Evolutionary conservation across 2,797 vertebrate species (phyloP).

Genomic region (Miichthys miiuy): DNA sequence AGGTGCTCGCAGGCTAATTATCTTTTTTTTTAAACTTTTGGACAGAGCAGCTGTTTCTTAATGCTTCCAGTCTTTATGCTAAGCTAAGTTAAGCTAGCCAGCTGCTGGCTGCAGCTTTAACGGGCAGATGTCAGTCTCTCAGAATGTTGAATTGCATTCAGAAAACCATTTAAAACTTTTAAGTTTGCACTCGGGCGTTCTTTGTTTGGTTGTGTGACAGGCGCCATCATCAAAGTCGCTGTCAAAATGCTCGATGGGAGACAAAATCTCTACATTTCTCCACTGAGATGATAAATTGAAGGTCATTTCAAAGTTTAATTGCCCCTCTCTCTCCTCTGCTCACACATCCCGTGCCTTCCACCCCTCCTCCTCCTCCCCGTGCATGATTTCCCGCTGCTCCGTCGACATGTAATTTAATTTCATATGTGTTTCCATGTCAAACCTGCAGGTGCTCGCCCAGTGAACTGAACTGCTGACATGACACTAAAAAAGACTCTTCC

Average conservation of each 20-base stretch:
- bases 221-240: constrained; percentile 32
- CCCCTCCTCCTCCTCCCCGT: too few relatives aligned
- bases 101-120: neutral
- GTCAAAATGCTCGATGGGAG: constrained; percentile 28
- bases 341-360: constrained; percentile 17
- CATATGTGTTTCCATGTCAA: constrained; percentile 31
- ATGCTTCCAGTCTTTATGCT: neutral
- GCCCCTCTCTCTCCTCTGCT: constrained; percentile 15
- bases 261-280: constrained; percentile 15
- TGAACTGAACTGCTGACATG: constrained; percentile 60
- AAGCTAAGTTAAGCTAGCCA: neutral
- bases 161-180: too few relatives aligned
- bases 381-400: neutral
- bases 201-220: constrained; percentile 19
- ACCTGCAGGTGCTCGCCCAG: constrained; percentile 38
- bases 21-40: neutral
- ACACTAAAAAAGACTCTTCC: constrained; percentile 31
- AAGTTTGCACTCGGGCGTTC: neutral
- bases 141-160: neutral
- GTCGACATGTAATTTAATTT: constrained; percentile 52
- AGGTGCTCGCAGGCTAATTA: neutral
- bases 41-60: neutral
- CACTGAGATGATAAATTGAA: constrained; percentile 34
- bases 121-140: neutral
- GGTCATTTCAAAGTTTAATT: constrained; percentile 48